phyloP scores from a whole-genome alignment of 2,888 invertebrate species.

The Charanyca ferruginea region DNA sequence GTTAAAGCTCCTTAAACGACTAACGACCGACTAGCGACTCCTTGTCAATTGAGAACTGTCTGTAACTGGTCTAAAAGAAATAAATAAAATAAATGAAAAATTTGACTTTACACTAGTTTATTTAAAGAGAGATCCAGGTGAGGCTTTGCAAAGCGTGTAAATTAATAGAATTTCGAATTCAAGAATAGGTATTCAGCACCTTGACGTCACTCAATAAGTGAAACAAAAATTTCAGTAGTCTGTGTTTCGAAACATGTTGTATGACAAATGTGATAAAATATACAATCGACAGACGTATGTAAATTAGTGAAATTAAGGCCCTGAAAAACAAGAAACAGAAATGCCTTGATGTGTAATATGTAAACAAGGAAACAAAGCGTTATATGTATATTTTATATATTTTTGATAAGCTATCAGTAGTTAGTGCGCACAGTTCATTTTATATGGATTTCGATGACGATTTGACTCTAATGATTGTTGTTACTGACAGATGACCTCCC shows the following conservation, averaged over 20 bases:
- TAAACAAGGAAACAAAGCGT: conserved; percentile 40
- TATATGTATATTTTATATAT: not conserved
- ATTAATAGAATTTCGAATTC: too few relatives aligned
- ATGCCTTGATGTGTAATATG: conserved; percentile 1
- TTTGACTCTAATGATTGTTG: conserved; percentile 17
- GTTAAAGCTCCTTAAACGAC: too few relatives aligned
- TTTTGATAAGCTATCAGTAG: conserved; percentile 48
- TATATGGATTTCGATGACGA: conserved; percentile 19
- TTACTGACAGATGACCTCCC: conserved; percentile 11
- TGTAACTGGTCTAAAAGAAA: too few relatives aligned
- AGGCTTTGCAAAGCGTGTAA: too few relatives aligned
- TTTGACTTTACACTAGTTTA: too few relatives aligned
- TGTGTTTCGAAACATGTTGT: not conserved
- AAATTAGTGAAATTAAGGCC: not conserved
- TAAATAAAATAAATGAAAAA: too few relatives aligned
- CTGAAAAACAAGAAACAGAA: conserved; percentile 14
- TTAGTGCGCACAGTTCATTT: conserved; percentile 24
- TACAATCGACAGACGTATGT: not conserved
- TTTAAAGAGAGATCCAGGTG: too few relatives aligned
- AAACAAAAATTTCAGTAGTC: not conserved
- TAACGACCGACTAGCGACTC: too few relatives aligned
- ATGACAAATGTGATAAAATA: not conserved
- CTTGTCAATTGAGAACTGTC: too few relatives aligned
- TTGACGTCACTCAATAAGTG: too few relatives aligned
- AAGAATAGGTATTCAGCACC: too few relatives aligned